Evolutionary conservation across 1,140 invertebrate species (phyloP), one percentile per base, ranked within the genome.

Genomic region (Drosophila mayri): DNA sequence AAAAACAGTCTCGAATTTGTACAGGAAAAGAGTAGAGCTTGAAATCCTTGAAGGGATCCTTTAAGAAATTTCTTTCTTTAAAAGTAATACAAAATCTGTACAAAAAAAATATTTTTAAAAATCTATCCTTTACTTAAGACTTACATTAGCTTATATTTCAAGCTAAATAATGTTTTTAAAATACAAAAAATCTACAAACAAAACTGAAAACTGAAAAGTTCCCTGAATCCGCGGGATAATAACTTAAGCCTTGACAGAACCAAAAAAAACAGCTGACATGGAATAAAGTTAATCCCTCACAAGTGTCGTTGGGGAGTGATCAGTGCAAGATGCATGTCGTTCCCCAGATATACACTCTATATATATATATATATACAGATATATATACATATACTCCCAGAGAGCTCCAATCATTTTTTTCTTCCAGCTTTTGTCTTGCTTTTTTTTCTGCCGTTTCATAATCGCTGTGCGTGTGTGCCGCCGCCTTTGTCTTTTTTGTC

Each of bases 371-470:
- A 22, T 18, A 22, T 20, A 32, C 28, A 11, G 30, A 22, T 59
- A 41, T 61, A 20, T n/a, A 30, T 40, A 25, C 20, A 28, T 57
- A 35, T 49, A 70, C 46, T 68, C 57, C 63, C 63, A 62, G 59
- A 32, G 59, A 43, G 63, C 41, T 67, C 44, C 62, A 65, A 68
- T 76, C 64, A 68, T 66, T 40, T 59, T 35, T 50, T 57, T 43
- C 43, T 61, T 63, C 41, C 41, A 58, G 76, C 54, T 52, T 57
- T 61, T 58, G 28, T 32, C 37, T 43, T 37, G 14, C 25, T 25
- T 25, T 32, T 14, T 52, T 50, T 32, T 44, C 35, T 76, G 59
- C 22, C 61, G 74, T 86, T 85, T 85, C 82, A 86, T 85, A 85
- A 85, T 86, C 76, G 44, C 37, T 70, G 44, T 65, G 49, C 35